Conservation (phyloP, 1,140 invertebrate genomes). For the Asbolus verrucosus region DNA sequence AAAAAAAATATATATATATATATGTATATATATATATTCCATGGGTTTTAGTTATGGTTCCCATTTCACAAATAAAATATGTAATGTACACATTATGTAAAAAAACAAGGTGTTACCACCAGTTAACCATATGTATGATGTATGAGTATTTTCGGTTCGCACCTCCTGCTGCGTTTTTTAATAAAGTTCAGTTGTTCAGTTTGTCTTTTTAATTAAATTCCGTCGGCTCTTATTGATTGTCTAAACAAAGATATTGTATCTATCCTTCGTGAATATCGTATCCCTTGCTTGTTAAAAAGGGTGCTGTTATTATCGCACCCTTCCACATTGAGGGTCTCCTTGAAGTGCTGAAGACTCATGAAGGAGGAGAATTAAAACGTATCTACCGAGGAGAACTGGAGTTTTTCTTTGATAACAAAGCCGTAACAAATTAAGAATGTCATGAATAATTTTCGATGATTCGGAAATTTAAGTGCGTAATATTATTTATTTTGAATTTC, state of each 20-base stretch:
- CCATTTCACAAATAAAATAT: too few species aligned
- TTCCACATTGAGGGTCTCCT: neutral
- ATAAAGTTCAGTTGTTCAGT: neutral
- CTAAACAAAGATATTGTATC: conserved; percentile 28
- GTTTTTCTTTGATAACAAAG: neutral
- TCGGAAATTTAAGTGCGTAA: neutral
- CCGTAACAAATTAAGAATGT: neutral
- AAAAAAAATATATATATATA: neutral
- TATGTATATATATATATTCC: neutral
- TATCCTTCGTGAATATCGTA: conserved; percentile 9
- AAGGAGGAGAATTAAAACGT: neutral
- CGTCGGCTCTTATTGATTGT: conserved; percentile 27
- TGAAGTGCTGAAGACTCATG: neutral
- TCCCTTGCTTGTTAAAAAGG: conserved; percentile 8
- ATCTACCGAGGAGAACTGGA: neutral
- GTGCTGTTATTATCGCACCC: conserved; percentile 13
- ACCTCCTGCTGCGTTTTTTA: conserved; percentile 9
- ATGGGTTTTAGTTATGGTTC: too few species aligned
- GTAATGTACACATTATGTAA: neutral
- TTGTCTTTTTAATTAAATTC: conserved; percentile 35
- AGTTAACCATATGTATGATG: conserved; percentile 14
- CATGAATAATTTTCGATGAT: neutral
- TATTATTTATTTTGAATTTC: neutral
- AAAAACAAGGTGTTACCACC: too few species aligned
- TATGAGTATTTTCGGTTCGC: conserved; percentile 1